Evolutionary conservation across 1,140 invertebrate genomes (phyloP).

Genomic region (Cecropterus lyciades): DNA sequence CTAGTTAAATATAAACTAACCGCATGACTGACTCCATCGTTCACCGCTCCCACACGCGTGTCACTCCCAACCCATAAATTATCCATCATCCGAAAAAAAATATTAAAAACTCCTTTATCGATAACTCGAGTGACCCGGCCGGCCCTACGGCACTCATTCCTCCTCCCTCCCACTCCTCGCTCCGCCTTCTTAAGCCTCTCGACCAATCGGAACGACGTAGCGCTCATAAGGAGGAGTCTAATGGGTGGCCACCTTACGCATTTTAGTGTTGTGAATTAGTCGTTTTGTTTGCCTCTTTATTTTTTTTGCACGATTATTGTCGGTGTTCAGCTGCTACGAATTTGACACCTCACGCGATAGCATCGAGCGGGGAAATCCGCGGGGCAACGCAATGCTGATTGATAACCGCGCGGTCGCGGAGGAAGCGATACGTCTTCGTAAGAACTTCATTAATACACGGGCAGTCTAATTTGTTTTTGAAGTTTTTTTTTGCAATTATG

Average conservation of each 20-base stretch:
- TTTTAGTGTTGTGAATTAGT: slow-evolving; percentile 78
- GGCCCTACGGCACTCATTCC: slow-evolving; percentile 59
- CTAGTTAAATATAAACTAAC: slow-evolving; percentile 45
- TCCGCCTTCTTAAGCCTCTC: slow-evolving; percentile 58
- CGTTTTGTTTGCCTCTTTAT: slow-evolving; percentile 63
- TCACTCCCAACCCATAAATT: slow-evolving; percentile 75
- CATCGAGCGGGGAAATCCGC: slow-evolving; percentile 40
- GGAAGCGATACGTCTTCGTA: slow-evolving; percentile 17
- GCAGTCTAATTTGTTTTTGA: not conserved
- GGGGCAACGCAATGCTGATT: slow-evolving; percentile 41
- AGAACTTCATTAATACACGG: slow-evolving; percentile 26
- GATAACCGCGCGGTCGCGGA: slow-evolving; percentile 20
- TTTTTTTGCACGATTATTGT: slow-evolving; percentile 67
- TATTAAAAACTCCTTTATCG: slow-evolving; percentile 70
- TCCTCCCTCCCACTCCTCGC: too few relatives aligned
- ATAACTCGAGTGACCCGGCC: slow-evolving; percentile 56
- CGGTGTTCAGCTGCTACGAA: slow-evolving; percentile 54
- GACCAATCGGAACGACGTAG: slow-evolving; percentile 55
- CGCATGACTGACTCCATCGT: slow-evolving; percentile 43
- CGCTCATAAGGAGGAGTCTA: slow-evolving; percentile 47
- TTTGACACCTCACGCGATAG: slow-evolving; percentile 74
- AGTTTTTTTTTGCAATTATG: not conserved
- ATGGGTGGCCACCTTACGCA: slow-evolving; percentile 53
- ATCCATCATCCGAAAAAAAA: slow-evolving; percentile 66
- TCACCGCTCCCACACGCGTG: slow-evolving; percentile 53